Evolutionary conservation across 2,797 vertebrate species (phyloP).

Genomic region (Helostoma temminkii): DNA sequence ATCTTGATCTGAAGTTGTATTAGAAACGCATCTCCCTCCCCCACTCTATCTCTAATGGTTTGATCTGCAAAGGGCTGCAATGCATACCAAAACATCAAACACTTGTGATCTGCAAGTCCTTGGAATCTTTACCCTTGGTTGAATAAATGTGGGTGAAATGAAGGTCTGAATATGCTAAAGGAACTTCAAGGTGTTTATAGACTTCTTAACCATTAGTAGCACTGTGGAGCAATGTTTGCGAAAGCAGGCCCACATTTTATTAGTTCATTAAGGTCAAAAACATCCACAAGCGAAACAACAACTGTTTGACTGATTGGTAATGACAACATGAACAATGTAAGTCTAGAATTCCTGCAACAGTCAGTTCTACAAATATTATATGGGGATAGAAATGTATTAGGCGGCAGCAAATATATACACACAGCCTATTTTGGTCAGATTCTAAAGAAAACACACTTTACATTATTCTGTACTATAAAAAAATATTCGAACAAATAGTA

Average conservation of each 20-base stretch:
- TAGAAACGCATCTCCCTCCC: conserved; percentile 50
- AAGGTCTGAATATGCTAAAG: neutral
- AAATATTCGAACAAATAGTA: too few relatives aligned
- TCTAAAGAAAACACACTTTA: too few relatives aligned
- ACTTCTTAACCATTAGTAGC: neutral
- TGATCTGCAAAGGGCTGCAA: conserved; percentile 52
- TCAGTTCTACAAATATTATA: neutral
- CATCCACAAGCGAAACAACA: neutral
- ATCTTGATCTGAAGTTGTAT: conserved; percentile 63
- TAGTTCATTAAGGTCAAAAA: neutral
- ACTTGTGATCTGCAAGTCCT: conserved; percentile 32
- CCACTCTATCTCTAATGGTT: conserved; percentile 36
- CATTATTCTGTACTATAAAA: too few relatives aligned
- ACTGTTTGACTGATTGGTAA: neutral
- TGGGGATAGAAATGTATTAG: neutral
- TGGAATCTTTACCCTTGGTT: conserved; percentile 28
- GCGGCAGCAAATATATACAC: too few relatives aligned
- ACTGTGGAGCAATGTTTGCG: neutral
- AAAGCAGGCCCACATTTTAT: neutral
- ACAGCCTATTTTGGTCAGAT: neutral
- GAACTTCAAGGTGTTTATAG: neutral
- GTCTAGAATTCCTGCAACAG: neutral
- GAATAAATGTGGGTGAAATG: conserved; percentile 21
- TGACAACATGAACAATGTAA: neutral
- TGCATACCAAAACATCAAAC: conserved; percentile 49